Percentiles rank a stretch among this genome's conserved stretches.
phyloP scores from a whole-genome alignment of 1,140 invertebrate genomes.

The Calliopsis andreniformis region DNA sequence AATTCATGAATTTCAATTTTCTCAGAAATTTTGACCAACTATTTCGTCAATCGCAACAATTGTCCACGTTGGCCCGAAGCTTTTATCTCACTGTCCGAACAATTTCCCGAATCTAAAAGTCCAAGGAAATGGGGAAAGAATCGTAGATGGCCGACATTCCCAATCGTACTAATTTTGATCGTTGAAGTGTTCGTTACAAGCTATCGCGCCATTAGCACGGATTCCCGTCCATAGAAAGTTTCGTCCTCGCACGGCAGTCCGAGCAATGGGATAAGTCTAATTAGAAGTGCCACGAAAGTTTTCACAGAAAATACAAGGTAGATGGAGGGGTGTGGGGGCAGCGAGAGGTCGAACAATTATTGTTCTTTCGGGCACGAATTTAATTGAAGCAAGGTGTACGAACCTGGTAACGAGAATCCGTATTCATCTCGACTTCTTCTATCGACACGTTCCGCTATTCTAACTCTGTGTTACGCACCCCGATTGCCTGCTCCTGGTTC shows the following conservation, averaged over 20 bases:
- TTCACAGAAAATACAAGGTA: conserved; percentile 19
- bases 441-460: neutral
- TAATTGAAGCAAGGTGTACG: conserved; percentile 46
- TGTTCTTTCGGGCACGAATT: conserved; percentile 60
- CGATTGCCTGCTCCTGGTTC: neutral
- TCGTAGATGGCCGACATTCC: neutral
- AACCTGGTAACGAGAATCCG: conserved; percentile 47
- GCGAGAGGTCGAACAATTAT: conserved; percentile 54
- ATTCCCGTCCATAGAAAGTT: conserved; percentile 34
- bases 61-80: too few relatives aligned
- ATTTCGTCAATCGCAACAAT: too few relatives aligned
- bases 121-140: neutral
- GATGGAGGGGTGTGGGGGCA: neutral
- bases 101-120: neutral
- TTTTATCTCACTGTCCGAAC: conserved; percentile 12
- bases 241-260: conserved; percentile 17
- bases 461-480: neutral
- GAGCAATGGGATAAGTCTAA: conserved; percentile 56
- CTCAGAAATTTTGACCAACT: too few relatives aligned
- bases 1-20: too few relatives aligned
- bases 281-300: conserved; percentile 52
- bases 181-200: conserved; percentile 21
- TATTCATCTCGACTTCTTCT: conserved; percentile 46
- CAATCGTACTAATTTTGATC: conserved; percentile 31
- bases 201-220: conserved; percentile 40